phyloP scores from a whole-genome alignment of 2,797 vertebrate species.

The Gambelia wislizenii region DNA sequence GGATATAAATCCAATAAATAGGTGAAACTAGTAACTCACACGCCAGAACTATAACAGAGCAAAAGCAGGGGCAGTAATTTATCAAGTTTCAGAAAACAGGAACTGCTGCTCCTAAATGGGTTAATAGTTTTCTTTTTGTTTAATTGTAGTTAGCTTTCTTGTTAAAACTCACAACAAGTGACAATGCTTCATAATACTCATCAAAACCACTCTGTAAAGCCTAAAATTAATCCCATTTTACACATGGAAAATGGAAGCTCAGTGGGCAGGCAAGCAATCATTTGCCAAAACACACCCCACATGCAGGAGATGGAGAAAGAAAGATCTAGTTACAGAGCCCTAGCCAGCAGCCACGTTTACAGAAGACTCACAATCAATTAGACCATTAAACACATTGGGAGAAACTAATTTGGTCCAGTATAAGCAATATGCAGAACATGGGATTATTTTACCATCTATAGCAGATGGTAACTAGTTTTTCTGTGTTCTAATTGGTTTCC shows the following conservation, averaged over 20 bases:
- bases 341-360: neutral
- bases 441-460: neutral
- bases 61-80: neutral
- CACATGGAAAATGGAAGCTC: neutral
- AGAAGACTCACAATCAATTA: neutral
- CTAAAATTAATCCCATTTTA: neutral
- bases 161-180: neutral
- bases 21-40: neutral
- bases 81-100: neutral
- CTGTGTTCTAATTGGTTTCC: slow-evolving; percentile 5
- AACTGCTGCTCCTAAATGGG: neutral
- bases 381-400: neutral
- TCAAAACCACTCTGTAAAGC: neutral
- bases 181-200: neutral
- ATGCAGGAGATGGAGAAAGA: neutral
- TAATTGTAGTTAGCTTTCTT: neutral
- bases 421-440: neutral
- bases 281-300: neutral
- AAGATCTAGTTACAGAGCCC: neutral
- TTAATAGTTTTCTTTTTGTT: neutral
- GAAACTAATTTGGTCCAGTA: neutral
- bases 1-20: too few relatives aligned
- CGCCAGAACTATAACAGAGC: neutral
- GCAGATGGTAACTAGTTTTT: neutral
- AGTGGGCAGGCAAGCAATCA: too few relatives aligned